Evolutionary conservation across 2,888 invertebrate species (phyloP), one percentile per base, ranked within the genome.

Genomic region (Protophormia terraenovae): DNA sequence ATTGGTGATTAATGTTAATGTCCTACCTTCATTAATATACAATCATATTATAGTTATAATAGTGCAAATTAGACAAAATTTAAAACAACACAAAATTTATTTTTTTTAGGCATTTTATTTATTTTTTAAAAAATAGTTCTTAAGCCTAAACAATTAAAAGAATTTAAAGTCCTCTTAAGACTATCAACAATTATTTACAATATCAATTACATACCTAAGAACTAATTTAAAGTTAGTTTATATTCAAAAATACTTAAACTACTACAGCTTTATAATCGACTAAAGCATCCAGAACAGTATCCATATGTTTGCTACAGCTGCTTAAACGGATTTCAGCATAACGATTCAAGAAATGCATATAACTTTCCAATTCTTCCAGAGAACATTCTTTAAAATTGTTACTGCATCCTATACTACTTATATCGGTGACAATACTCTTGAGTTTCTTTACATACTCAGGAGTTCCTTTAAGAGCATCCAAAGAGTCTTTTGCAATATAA

Each of bases 271-370:
- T 88, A 4, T 87, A 88, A 22, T 89, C 89, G 38, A 88, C 75
- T 16, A 92, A 75, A 0, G 88, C 89, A 71, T 91, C 89, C 38
- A 92, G 76, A 12, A 92, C 90, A 41, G 87, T 88, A 38, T 90
- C 88, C 87, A 91, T 89, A 38, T 91, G 90, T 45, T 88, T 88
- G 14, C 86, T 89, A 87, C 92, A 92, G 7, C 83, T 90, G 62
- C 87, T 88, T 35, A 91, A 71, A 53, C 91, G 91, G 2, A 88
- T 86, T 77, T 91, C 90, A 14, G 91, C 90, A 80, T 92, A 91
- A 16, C 90, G 89, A 6, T 88, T 88, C 5, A 92, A 84, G 47
- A 90, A 90, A 50, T 89, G 90, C 88, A 91, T 87, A 24, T 90
- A 92, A 64, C 88, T 89, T 82, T 92, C 90, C 50, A 92, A 87